Evolutionary conservation across 1,140 invertebrate species (phyloP), one percentile per base, ranked within the genome.

Genomic region (Trachelipus rathkii): DNA sequence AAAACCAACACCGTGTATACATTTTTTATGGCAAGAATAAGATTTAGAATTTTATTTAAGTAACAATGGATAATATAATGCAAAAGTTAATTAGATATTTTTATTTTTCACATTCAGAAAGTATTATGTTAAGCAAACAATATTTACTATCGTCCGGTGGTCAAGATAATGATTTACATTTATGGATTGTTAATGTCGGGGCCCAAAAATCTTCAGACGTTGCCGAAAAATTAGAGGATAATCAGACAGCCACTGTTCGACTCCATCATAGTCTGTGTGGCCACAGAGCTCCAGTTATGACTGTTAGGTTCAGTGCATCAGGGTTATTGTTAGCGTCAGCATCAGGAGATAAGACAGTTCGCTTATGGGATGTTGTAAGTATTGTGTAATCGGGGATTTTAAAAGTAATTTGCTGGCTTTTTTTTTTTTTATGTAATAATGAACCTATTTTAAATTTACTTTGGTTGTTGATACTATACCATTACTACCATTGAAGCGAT

Each of bases 271-370:
- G 15, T 11, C 44, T 98, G 84, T 86, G 88, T 44, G 90, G 93
- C 74, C 95, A 97, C 82, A 89, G 88, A 73, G 91, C 89, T 19
- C 87, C 94, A 70, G 92, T 97, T 0, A 93, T 92, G 45, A 91
- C 91, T 83, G 92, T 98, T 0, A 93, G 96, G 84, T 99, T 97
- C 84, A 96, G 98, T 89, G 96, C 96, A 0, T 93, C 94, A 84
- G 95, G 98, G 85, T 95, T 97, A 84, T 86, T 98, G 60, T 86
- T 98, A 71, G 95, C 95, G 0, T 94, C 91, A 77, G 92, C 93
- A 67, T 91, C 92, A 78, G 84, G 87, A 13, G 92, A 95, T 83
- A 89, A 89, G 73, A 89, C 89, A 9, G 89, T 93, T 21, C 90
- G 92, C 83, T 95, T 96, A 83, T 97, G 93, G 92, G 95, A 97